phyloP scores from a whole-genome alignment of 2,797 vertebrate species.

The Syndactyla subalaris region DNA sequence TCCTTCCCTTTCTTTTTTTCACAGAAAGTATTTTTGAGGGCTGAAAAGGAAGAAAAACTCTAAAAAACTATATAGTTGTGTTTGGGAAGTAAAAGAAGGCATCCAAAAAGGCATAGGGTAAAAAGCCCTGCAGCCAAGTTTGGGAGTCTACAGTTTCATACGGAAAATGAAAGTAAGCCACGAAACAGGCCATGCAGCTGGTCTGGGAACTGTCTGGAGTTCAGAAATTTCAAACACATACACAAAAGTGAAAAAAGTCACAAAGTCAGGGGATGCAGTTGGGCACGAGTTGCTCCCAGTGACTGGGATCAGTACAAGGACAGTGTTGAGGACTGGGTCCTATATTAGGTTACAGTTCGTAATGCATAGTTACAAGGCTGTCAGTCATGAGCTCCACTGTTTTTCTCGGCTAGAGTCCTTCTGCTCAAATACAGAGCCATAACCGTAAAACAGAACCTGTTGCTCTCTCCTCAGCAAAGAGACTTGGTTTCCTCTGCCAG shows the following conservation, averaged over 20 bases:
- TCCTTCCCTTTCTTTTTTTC: background rate
- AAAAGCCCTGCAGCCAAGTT: background rate
- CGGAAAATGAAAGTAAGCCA: background rate
- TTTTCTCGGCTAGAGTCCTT: background rate
- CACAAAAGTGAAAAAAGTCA: background rate
- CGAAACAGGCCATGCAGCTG: background rate
- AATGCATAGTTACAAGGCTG: background rate
- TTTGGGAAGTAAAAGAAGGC: background rate
- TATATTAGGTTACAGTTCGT: background rate
- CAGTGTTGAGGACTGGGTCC: background rate
- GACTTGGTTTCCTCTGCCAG: background rate
- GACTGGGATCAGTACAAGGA: background rate
- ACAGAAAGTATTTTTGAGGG: background rate
- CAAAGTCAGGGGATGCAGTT: background rate
- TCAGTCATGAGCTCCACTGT: background rate
- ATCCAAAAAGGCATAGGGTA: background rate
- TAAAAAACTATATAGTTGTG: background rate
- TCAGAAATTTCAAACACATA: background rate
- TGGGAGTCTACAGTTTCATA: background rate
- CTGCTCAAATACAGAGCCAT: background rate
- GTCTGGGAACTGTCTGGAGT: background rate
- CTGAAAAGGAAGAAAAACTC: background rate
- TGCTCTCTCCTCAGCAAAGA: background rate
- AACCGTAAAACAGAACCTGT: background rate
- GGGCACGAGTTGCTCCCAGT: background rate